phyloP scores from a whole-genome alignment of 92 coral and sea anemone genomes.

The Epizoanthus fatuus region DNA sequence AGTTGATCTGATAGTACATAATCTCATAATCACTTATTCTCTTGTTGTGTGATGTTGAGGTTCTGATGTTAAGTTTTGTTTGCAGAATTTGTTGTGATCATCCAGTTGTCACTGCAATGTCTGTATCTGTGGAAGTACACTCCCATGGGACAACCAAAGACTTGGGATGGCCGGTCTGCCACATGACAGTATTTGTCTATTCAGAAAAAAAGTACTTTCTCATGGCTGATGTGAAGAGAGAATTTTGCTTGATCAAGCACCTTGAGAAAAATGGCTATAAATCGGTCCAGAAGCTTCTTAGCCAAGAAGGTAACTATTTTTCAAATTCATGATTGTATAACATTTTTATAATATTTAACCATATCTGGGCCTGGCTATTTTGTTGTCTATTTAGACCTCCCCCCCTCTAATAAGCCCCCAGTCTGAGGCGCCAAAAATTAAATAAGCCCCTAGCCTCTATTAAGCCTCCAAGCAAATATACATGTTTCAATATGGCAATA shows the following conservation, averaged over 20 bases:
- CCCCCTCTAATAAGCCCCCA: too few relatives aligned
- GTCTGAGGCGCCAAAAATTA: too few relatives aligned
- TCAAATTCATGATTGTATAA: neutral
- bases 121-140: neutral
- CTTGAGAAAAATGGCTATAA: neutral
- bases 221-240: neutral
- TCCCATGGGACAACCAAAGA: neutral
- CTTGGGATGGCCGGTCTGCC: neutral
- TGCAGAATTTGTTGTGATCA: too few relatives aligned
- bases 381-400: neutral
- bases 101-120: too few relatives aligned
- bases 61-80: too few relatives aligned
- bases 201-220: neutral
- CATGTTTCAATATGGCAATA: too few relatives aligned
- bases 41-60: too few relatives aligned
- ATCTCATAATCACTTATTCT: too few relatives aligned
- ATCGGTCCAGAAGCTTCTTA: neutral
- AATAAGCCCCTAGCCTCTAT: too few relatives aligned
- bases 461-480: too few relatives aligned
- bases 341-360: neutral
- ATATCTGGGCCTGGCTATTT: neutral
- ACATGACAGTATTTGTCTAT: neutral
- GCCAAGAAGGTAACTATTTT: neutral
- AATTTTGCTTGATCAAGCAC: slow-evolving; percentile 1
- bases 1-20: too few relatives aligned